A percentile compares a stretch with the other conserved stretches of the same genome.
Conservation (phyloP, 2,888 invertebrate genomes). For the Sesamia inferens region DNA sequence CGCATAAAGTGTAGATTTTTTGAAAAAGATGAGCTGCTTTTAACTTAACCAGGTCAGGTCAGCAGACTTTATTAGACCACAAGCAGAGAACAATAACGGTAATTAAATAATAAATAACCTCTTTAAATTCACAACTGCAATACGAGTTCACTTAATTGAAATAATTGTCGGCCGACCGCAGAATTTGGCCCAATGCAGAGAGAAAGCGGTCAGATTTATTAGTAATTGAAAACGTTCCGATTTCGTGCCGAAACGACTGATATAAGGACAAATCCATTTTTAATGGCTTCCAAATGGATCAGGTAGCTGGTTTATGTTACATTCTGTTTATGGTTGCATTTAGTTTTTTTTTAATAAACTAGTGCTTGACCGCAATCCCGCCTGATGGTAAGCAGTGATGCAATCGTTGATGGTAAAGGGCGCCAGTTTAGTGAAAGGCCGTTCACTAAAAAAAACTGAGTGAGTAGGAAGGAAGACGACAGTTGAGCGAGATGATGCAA, state of each 20-base stretch:
- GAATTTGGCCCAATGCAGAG: constrained; percentile 45
- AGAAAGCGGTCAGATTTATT: constrained; percentile 62
- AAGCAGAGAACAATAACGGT: constrained; percentile 28
- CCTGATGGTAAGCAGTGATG: too few relatives aligned
- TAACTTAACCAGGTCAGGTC: constrained; percentile 34
- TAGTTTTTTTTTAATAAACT: constrained; percentile 3
- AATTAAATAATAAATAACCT: constrained; percentile 41
- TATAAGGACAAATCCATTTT: constrained; percentile 55
- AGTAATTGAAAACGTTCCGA: constrained; percentile 66
- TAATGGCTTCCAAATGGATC: constrained; percentile 57
- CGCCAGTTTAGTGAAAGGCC: too few relatives aligned
- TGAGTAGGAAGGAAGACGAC: too few relatives aligned
- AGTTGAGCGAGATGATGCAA: too few relatives aligned
- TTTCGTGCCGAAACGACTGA: constrained; percentile 48
- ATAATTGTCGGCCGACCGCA: constrained; percentile 52
- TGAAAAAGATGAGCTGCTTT: background rate
- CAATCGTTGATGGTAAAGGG: too few relatives aligned
- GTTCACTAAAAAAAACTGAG: too few relatives aligned
- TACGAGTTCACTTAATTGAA: constrained; percentile 43
- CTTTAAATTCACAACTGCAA: constrained; percentile 50
- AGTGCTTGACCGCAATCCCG: too few relatives aligned
- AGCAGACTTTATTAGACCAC: constrained; percentile 13
- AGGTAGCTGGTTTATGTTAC: constrained; percentile 48
- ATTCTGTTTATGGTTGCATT: constrained; percentile 38
- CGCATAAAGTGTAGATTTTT: background rate